Evolutionary conservation across 2,797 vertebrate species (phyloP), one percentile per base, ranked within the genome.

Genomic region (Malacoctenus gilli): DNA sequence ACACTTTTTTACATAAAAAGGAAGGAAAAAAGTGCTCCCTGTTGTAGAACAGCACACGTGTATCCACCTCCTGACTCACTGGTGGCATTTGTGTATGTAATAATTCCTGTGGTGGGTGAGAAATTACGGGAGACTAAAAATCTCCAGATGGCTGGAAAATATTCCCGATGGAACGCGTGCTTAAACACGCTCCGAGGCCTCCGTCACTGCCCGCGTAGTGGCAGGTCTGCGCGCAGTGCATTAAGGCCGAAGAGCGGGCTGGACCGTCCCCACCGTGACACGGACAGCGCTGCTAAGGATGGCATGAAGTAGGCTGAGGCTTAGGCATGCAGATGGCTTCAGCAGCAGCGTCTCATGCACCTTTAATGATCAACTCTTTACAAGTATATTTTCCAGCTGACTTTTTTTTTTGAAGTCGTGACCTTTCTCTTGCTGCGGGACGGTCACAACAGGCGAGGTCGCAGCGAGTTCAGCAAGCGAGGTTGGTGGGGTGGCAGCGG

Each of bases 261-360:
- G 20, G 50, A 64, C 37, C 16, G 6, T 32, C 70, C n/a, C 3
- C 4, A 61, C 64, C 6, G 13, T 75, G 73, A 70, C 51, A 70
- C 46, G 41, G 23, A 40, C 15, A 39, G 61, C 54, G 37, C n/a
- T n/a, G 39, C 31, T 54, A 69, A 68, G 65, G 79, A 67, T 65
- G 59, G 68, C 72, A 60, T 69, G 57, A 76, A 79, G 82, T 73
- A 48, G 35, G 39, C n/a, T 51, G 68, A 64, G 53, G 39, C 38
- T 36, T 46, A 58, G 21, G 23, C 38, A 49, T 28, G 23, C 48
- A 62, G 12, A 9, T 8, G 32, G 58, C 37, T 32, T 41, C 14
- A 64, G 52, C 5, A 28, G 19, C 1, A 0, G 5, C 13, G 31
- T 47, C 31, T 39, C n/a, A 30, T 18, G 4, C 34, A 32, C 10